These are phyloP conservation scores for Erinaceus europaeus DNA, from an alignment of 2,113 vertebrate genomes.

Conservation along the genomic window DNA sequence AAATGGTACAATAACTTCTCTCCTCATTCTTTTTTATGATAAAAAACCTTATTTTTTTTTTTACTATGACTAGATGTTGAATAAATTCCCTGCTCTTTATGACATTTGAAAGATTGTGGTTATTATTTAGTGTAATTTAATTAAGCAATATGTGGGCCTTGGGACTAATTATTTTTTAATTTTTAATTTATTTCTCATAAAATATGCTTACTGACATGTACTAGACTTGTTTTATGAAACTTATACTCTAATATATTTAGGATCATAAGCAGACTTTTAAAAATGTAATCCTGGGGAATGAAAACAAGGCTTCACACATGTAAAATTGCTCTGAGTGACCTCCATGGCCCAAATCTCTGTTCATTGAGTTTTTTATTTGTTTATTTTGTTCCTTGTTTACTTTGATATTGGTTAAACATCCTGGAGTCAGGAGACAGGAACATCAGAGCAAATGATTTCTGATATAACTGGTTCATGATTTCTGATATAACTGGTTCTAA, in stretches of 20 bases:
- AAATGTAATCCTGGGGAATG: not conserved
- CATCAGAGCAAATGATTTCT: no score
- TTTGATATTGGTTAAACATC: no score
- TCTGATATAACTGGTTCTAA: no score
- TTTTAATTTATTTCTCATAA: not conserved
- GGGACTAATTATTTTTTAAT: not conserved
- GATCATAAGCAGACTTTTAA: not conserved
- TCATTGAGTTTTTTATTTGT: no score
- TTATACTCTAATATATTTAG: not conserved
- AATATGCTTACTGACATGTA: not conserved
- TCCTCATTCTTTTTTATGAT: not conserved
- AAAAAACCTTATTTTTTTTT: not conserved
- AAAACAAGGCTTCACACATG: no score
- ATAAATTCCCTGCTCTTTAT: not conserved
- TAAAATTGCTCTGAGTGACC: no score
- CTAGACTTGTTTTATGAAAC: not conserved
- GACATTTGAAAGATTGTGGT: not conserved
- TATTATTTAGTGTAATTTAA: not conserved
- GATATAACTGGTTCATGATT: no score
- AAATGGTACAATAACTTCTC: not conserved
- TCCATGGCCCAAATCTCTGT: no score
- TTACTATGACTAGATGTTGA: not conserved
- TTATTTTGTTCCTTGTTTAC: no score
- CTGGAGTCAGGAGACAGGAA: no score
- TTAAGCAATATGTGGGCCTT: no score